Evolutionary conservation across 2,888 invertebrate genomes (phyloP).

Genomic region (Galeruca laticollis): DNA sequence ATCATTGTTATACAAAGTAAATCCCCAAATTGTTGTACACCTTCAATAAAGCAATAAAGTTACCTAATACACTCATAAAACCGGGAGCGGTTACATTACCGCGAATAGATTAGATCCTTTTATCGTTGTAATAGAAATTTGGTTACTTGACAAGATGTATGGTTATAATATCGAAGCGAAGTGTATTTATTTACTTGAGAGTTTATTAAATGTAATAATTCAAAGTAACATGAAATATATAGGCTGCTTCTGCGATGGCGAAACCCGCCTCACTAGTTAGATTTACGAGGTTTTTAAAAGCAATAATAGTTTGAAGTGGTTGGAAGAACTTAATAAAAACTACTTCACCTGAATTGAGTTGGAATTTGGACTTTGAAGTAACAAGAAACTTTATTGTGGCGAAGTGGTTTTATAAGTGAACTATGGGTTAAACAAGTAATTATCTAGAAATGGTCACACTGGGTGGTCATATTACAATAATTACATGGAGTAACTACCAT

Average conservation of each 20-base stretch:
- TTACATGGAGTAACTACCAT: no score
- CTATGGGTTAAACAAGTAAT: no score
- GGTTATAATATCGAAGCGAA: conserved; percentile 22
- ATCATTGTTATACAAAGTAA: no score
- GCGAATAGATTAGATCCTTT: conserved; percentile 13
- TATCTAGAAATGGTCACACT: no score
- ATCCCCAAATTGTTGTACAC: no score
- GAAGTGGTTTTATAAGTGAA: no score
- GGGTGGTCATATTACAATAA: no score
- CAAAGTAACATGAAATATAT: conserved; percentile 28
- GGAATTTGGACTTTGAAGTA: neutral
- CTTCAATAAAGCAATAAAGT: no score
- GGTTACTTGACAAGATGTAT: conserved; percentile 19
- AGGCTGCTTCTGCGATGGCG: conserved; percentile 6
- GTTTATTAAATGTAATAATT: conserved; percentile 30
- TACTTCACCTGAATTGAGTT: neutral
- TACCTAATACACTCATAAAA: neutral
- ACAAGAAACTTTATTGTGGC: no score
- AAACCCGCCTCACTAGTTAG: conserved; percentile 13
- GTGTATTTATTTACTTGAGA: conserved; percentile 26
- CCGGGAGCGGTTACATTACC: neutral
- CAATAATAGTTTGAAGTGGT: conserved; percentile 7
- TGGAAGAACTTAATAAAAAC: conserved; percentile 17
- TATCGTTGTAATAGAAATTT: conserved; percentile 6
- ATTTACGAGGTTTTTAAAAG: conserved; percentile 22